Conservation (phyloP, 2,113 vertebrate genomes). For the Verasper variegatus region DNA sequence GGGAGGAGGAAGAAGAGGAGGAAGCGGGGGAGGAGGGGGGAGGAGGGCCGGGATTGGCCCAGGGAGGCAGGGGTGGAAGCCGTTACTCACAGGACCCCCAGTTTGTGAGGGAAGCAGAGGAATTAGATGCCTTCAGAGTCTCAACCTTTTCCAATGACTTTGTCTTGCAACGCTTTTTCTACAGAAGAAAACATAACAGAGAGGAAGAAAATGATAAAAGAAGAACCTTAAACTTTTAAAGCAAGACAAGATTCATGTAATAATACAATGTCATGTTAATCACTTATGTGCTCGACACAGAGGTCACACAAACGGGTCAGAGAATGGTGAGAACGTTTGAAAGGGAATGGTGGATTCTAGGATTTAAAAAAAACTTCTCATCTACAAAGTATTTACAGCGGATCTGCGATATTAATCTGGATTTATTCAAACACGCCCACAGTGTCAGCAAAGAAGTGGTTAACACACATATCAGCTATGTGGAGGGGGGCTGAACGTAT, state of each 20-base stretch:
- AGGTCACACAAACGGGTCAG: slow-evolving; percentile 33
- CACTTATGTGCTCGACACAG: slow-evolving; percentile 50
- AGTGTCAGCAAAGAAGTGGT: slow-evolving; percentile 51
- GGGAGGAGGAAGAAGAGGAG: slow-evolving; percentile 84
- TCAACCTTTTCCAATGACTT: slow-evolving; percentile 91
- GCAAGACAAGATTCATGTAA: neutral
- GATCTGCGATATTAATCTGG: neutral
- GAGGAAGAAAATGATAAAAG: neutral
- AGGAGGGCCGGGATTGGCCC: slow-evolving; percentile 80
- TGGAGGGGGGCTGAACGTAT: slow-evolving; percentile 21
- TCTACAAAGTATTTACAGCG: neutral
- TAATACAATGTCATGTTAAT: slow-evolving; percentile 28
- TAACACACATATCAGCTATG: slow-evolving; percentile 24
- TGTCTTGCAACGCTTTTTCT: slow-evolving; percentile 96
- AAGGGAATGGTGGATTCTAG: neutral
- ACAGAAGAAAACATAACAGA: slow-evolving; percentile 22
- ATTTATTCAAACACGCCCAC: neutral
- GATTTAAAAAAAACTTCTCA: neutral
- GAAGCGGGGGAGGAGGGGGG: slow-evolving; percentile 62
- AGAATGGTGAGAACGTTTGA: slow-evolving; percentile 13
- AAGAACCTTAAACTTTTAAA: neutral
- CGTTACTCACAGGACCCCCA: slow-evolving; percentile 86
- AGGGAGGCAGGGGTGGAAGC: slow-evolving; percentile 85
- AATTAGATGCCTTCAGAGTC: slow-evolving; percentile 82
- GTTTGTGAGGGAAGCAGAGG: slow-evolving; percentile 80